Evolutionary conservation across 2,888 invertebrate genomes (phyloP).

Genomic region (Teleiodes luculella): DNA sequence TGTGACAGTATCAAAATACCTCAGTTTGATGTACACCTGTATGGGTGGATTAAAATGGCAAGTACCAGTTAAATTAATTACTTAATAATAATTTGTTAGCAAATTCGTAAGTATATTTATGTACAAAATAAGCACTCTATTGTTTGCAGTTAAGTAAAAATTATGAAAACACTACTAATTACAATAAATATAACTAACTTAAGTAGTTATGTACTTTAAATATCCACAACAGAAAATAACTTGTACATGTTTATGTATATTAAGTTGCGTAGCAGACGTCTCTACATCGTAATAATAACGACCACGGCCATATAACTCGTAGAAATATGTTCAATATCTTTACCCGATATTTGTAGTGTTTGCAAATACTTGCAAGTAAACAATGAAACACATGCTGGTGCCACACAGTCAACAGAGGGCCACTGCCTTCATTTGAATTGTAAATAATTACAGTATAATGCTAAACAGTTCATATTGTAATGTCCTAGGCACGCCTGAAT

Average conservation of each 20-base stretch:
- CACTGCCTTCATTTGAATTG: constrained; percentile 28
- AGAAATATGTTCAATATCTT: no score
- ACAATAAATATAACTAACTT: no score
- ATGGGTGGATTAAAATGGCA: neutral
- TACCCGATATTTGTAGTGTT: neutral
- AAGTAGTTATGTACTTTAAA: no score
- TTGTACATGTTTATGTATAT: no score
- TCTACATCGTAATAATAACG: no score
- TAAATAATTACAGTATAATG: constrained; percentile 22
- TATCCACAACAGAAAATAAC: no score
- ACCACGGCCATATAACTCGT: no score
- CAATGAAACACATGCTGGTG: neutral
- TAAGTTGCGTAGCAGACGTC: no score
- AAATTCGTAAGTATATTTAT: no score
- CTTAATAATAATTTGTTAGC: neutral
- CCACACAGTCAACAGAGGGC: neutral
- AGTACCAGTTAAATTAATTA: neutral
- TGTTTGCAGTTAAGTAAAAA: no score
- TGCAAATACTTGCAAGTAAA: neutral
- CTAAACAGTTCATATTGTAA: constrained; percentile 7
- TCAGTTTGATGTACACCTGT: neutral
- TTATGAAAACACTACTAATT: no score
- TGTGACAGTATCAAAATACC: neutral
- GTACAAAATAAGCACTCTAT: no score
- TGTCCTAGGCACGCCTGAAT: constrained; percentile 17